These are phyloP conservation scores for Helicoverpa zea DNA, from an alignment of 1,140 invertebrate species.

Conservation along the genomic window DNA sequence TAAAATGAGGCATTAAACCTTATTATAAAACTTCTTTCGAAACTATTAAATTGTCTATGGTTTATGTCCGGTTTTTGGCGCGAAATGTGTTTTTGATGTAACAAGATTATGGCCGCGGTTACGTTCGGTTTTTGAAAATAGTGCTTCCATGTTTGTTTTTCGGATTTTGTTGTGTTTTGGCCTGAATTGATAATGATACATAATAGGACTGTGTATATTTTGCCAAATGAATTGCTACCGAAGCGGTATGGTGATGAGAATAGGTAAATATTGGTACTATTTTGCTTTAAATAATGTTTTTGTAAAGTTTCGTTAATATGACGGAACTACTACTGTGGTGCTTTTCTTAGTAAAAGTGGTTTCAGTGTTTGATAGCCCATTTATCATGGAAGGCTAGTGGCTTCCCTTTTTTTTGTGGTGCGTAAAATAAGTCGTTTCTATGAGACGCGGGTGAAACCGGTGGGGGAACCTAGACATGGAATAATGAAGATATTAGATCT, in stretches of 20 bases:
- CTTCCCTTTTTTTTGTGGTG: no score
- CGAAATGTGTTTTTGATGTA: constrained; percentile 3
- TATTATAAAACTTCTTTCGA: constrained; percentile 37
- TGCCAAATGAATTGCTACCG: constrained; percentile 82
- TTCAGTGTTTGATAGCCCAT: no score
- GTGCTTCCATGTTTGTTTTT: constrained; percentile 4
- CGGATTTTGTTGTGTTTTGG: background rate
- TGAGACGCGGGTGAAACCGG: no score
- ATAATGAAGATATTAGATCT: no score
- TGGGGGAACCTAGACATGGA: no score
- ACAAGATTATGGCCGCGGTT: background rate
- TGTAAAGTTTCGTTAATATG: no score
- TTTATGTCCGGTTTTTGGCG: constrained; percentile 38
- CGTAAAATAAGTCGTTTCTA: no score
- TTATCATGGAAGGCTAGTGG: no score
- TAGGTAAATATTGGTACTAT: constrained; percentile 59
- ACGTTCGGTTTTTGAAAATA: background rate
- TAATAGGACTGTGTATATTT: constrained; percentile 82
- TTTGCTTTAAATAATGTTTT: background rate
- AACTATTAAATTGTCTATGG: constrained; percentile 37
- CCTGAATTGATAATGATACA: constrained; percentile 72
- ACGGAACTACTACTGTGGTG: no score
- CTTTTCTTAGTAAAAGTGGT: no score
- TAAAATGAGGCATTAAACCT: constrained; percentile 45
- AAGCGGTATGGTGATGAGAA: constrained; percentile 75